Evolutionary conservation across 2,113 vertebrate genomes (phyloP), one percentile per base, ranked within the genome.

Genomic region (Uria aalge): DNA sequence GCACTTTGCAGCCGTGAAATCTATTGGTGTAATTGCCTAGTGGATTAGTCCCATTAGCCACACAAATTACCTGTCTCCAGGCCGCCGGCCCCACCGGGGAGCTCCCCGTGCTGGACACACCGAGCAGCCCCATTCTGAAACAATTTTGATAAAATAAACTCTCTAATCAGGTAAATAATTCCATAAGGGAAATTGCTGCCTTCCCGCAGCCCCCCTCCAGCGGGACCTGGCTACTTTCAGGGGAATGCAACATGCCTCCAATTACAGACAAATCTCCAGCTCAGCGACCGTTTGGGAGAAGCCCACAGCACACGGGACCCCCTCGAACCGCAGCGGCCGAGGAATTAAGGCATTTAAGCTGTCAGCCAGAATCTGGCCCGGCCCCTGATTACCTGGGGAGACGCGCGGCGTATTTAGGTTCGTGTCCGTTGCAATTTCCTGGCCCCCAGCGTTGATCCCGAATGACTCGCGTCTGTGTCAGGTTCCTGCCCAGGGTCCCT

Each of bases 161-260:
- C 98, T 98, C 98, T 99, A 99, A 99, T 99, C 99, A 99, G 98
- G 99, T 99, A 98, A 98, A 98, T 98, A 98, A 99, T 97, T 96
- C 98, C 93, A 92, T 97, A 97, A 91, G 97, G 97, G 97, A 98
- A 98, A 99, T 98, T 98, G 98, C 98, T 99, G 99, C 98, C 98
- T 97, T 98, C 98, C 98, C 98, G 95, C 98, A 98, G 97, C 92
- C 97, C 97, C 97, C 93, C 98, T 98, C 98, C 98, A 86, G 98
- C 90, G 97, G 96, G 98, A 98, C 99, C 98, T 98, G 98, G 97
- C 98, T 98, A 98, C 98, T 98, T 98, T 98, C 98, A 98, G 88
- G 96, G 97, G 97, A 98, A 96, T 95, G 95, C 98, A 98, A 97
- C 97, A 53, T 96, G 98, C 90, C 94, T 98, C 95, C 96, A 98